These are phyloP conservation scores for Molothrus aeneus DNA, from an alignment of 2,797 vertebrate genomes.

Conservation along the genomic window DNA sequence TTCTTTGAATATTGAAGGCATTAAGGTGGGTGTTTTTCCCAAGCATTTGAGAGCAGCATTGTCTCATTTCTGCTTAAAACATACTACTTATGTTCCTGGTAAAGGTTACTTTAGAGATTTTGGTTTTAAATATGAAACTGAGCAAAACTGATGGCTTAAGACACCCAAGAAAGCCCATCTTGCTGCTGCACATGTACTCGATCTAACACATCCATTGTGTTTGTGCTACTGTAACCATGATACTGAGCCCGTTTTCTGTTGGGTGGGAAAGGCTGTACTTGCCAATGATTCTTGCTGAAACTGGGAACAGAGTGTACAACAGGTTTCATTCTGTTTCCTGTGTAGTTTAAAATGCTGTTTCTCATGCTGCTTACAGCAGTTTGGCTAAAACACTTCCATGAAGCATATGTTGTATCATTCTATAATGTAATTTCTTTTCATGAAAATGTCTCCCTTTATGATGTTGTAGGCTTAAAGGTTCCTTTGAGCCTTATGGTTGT, in stretches of 20 bases:
- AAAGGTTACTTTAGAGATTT: not conserved
- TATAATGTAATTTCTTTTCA: not conserved
- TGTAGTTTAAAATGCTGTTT: not conserved
- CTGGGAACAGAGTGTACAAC: not conserved
- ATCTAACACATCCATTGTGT: not conserved
- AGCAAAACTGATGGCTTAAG: not conserved
- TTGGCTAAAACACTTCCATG: not conserved
- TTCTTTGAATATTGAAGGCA: not conserved
- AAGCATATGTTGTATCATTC: not conserved
- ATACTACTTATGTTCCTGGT: not conserved
- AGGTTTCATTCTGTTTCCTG: not conserved
- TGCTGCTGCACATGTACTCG: not conserved
- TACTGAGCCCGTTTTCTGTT: not conserved
- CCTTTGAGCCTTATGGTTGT: not conserved
- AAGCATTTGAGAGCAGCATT: not conserved
- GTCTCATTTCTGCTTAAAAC: not conserved
- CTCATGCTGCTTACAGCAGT: not conserved
- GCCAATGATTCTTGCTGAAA: not conserved
- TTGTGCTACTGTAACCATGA: constrained; percentile 28
- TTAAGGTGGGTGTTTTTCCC: not conserved
- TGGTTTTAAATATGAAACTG: constrained; percentile 1
- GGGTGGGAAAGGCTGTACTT: not conserved
- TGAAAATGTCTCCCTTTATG: not conserved
- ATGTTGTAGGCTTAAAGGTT: not conserved
- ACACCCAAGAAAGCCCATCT: not conserved